A percentile compares a stretch with the other conserved stretches of the same genome.
These are phyloP conservation scores for Choloepus hoffmanni DNA, from an alignment of 2,113 vertebrate genomes.

Conservation along the genomic window DNA sequence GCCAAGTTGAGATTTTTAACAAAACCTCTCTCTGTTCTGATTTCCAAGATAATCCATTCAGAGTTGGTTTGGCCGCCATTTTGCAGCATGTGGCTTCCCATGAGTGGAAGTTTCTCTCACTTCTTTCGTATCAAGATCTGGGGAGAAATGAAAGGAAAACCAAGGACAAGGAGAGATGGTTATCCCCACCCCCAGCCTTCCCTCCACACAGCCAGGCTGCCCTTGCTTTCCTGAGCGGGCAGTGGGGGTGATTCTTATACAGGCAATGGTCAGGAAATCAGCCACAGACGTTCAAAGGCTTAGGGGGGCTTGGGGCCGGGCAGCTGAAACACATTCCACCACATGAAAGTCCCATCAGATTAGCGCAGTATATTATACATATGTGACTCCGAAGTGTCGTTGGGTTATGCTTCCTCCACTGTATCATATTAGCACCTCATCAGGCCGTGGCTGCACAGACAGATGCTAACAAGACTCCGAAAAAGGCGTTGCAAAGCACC, in stretches of 20 bases:
- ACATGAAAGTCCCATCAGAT: constrained; percentile 85
- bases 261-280: constrained; percentile 82
- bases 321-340: constrained; percentile 76
- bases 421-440: constrained; percentile 86
- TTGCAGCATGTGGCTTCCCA: too few relatives aligned
- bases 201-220: constrained; percentile 39
- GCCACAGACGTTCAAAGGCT: constrained; percentile 84
- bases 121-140: too few relatives aligned
- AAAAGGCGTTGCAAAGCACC: constrained; percentile 71
- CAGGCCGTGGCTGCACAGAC: constrained; percentile 83
- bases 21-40: too few relatives aligned
- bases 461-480: constrained; percentile 84
- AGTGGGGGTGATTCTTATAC: constrained; percentile 70
- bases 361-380: constrained; percentile 84
- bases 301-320: constrained; percentile 9
- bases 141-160: too few relatives aligned
- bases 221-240: neutral
- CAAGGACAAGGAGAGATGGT: neutral
- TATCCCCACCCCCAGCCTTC: neutral
- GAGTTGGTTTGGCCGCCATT: too few relatives aligned
- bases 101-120: too few relatives aligned
- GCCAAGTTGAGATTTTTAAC: too few relatives aligned
- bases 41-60: too few relatives aligned
- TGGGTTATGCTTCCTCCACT: constrained; percentile 85
- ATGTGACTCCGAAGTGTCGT: constrained; percentile 85